These are phyloP conservation scores for Drosophila meridionalis DNA, from an alignment of 2,888 invertebrate genomes.

Conservation along the genomic window DNA sequence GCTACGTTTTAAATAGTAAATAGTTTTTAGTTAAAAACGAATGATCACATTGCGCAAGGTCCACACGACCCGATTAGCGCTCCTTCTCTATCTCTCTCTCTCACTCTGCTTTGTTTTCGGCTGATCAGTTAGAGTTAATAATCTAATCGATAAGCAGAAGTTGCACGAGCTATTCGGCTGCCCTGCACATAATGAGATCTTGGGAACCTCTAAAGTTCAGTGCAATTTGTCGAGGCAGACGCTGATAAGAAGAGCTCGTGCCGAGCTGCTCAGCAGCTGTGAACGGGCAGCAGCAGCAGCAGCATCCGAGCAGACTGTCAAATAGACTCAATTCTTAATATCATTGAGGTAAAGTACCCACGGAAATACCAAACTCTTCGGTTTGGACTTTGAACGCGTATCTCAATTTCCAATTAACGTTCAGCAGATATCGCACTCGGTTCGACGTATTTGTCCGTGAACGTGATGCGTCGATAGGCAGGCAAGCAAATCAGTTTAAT, in stretches of 20 bases:
- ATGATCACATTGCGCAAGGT: slow-evolving; percentile 71
- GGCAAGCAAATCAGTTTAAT: slow-evolving; percentile 66
- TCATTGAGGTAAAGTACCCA: slow-evolving; percentile 29
- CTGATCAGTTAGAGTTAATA: slow-evolving; percentile 40
- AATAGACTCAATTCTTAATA: slow-evolving; percentile 13
- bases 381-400: slow-evolving; percentile 65
- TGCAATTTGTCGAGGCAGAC: slow-evolving; percentile 39
- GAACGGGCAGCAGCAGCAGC: slow-evolving; percentile 22
- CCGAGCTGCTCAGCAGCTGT: slow-evolving; percentile 6
- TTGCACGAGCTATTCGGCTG: background rate
- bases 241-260: slow-evolving; percentile 37
- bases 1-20: background rate
- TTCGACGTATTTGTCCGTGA: slow-evolving; percentile 30
- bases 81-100: slow-evolving; percentile 5
- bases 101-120: slow-evolving; percentile 40
- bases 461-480: slow-evolving; percentile 39
- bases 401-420: slow-evolving; percentile 71
- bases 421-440: slow-evolving; percentile 46
- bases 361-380: background rate
- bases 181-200: background rate
- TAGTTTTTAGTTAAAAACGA: slow-evolving; percentile 1
- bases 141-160: slow-evolving; percentile 42
- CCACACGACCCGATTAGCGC: slow-evolving; percentile 66
- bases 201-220: background rate
- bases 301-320: slow-evolving; percentile 33